Evolutionary conservation across 2,797 vertebrate genomes (phyloP).

Genomic region (Argya squamiceps): DNA sequence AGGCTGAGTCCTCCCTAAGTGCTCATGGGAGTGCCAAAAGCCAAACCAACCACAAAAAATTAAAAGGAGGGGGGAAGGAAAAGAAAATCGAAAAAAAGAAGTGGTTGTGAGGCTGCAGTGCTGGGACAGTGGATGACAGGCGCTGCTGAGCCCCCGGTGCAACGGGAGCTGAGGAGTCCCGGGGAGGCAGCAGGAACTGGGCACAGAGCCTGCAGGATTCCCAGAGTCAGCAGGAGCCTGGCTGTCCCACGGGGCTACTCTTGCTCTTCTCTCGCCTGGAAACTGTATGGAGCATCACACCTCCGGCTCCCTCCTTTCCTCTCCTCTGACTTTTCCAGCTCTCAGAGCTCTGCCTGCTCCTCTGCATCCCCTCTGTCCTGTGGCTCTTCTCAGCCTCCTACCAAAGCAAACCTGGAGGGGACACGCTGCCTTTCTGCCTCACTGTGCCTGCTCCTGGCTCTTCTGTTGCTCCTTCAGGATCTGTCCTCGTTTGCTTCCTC

Average conservation of each 20-base stretch:
- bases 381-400: not conserved
- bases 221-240: not conserved
- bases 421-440: not conserved
- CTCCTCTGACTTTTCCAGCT: not conserved
- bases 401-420: slow-evolving; percentile 15
- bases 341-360: not conserved
- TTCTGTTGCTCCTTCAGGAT: not conserved
- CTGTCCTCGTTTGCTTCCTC: not conserved
- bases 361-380: not conserved
- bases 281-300: not conserved
- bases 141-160: rapidly evolving
- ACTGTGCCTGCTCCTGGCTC: slow-evolving; percentile 42
- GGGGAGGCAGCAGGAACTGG: not conserved
- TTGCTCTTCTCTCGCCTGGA: slow-evolving; percentile 12
- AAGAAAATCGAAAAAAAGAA: not conserved
- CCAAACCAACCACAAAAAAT: not conserved
- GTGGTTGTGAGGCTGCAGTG: not conserved
- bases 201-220: not conserved
- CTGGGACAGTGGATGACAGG: not conserved
- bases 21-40: not conserved
- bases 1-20: not conserved
- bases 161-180: not conserved
- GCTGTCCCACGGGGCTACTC: not conserved
- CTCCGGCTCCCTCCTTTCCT: not conserved
- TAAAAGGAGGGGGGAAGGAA: rapidly evolving